These are phyloP conservation scores for Corythaeola cristata DNA, from an alignment of 2,113 vertebrate species.

Conservation along the genomic window DNA sequence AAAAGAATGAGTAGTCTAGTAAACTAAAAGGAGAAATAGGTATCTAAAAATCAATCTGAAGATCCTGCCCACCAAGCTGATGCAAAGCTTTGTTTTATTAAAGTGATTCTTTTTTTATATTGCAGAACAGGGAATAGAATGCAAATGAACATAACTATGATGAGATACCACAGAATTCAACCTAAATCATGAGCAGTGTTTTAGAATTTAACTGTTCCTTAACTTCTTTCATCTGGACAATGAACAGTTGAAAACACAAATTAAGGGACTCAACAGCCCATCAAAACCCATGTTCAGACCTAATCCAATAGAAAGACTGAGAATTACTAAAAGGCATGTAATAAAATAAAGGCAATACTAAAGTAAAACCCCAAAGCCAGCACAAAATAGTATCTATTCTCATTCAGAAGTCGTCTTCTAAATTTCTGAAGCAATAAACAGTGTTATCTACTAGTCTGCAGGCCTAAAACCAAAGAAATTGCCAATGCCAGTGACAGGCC, in stretches of 20 bases:
- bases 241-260: not conserved
- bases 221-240: not conserved
- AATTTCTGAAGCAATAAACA: not conserved
- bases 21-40: not conserved
- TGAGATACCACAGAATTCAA: not conserved
- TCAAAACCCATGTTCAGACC: not conserved
- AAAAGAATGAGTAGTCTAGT: not conserved
- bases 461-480: not conserved
- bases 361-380: not conserved
- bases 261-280: not conserved
- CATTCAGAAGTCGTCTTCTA: not conserved
- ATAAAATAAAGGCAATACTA: not conserved
- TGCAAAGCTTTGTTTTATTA: not conserved
- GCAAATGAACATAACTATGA: not conserved
- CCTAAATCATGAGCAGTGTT: not conserved
- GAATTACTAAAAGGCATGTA: not conserved
- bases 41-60: not conserved
- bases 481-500: not conserved
- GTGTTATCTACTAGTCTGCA: not conserved
- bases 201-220: not conserved
- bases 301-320: not conserved
- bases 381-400: not conserved
- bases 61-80: not conserved
- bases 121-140: not conserved
- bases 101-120: not conserved